These are phyloP conservation scores for Electrophaes corylata DNA, from an alignment of 2,888 invertebrate species.

Conservation along the genomic window DNA sequence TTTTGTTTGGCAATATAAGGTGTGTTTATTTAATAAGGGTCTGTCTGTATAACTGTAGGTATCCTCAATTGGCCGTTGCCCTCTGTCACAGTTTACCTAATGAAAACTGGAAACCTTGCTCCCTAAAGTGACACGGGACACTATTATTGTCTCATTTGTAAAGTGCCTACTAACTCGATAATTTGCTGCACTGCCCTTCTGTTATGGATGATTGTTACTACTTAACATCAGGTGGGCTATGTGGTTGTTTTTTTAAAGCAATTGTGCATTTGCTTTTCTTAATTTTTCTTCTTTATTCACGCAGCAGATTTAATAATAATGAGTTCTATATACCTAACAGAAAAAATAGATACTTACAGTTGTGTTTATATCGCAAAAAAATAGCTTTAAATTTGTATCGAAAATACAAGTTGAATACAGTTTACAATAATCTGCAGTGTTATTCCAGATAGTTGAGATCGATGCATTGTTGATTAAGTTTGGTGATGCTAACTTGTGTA, in stretches of 20 bases:
- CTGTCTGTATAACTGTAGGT: slow-evolving; percentile 36
- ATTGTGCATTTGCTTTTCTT: background rate
- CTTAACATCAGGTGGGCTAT: too few relatives aligned
- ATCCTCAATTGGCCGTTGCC: slow-evolving; percentile 44
- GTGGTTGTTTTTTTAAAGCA: too few relatives aligned
- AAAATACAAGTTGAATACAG: background rate
- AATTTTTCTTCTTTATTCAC: background rate
- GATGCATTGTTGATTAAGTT: slow-evolving; percentile 22
- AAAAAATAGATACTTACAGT: too few relatives aligned
- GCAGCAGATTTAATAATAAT: background rate
- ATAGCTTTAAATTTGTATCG: background rate
- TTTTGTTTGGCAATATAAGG: slow-evolving; percentile 29
- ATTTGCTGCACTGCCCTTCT: background rate
- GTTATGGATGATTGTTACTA: too few relatives aligned
- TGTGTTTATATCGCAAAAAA: background rate
- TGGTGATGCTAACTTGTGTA: slow-evolving; percentile 24
- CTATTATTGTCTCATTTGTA: slow-evolving; percentile 42
- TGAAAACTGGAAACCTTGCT: slow-evolving; percentile 48
- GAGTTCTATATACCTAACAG: too few relatives aligned
- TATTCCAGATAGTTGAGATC: slow-evolving; percentile 17
- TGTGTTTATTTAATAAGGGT: slow-evolving; percentile 39
- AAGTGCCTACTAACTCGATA: background rate
- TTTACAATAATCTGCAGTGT: slow-evolving; percentile 10
- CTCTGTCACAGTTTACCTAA: slow-evolving; percentile 53
- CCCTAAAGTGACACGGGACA: slow-evolving; percentile 45